A percentile compares a stretch with the other conserved stretches of the same genome.
These are phyloP conservation scores for Orthonychiurus folsomi DNA, from an alignment of 2,888 invertebrate genomes.

Conservation along the genomic window DNA sequence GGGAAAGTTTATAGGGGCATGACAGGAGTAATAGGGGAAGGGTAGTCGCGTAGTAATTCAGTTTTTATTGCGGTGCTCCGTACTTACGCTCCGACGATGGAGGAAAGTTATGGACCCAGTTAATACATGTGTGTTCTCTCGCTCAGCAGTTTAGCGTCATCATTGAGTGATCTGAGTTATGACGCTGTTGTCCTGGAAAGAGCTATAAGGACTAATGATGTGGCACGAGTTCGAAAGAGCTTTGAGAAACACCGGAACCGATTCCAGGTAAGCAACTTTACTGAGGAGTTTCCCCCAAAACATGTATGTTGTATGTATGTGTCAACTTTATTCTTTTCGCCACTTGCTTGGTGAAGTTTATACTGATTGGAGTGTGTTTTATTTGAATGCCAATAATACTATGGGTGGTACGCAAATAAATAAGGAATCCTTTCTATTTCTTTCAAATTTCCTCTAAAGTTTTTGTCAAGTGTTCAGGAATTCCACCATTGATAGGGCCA, in stretches of 20 bases:
- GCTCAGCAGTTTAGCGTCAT: constrained; percentile 45
- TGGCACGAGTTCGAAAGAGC: constrained; percentile 47
- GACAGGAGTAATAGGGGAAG: background rate
- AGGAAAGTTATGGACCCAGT: background rate
- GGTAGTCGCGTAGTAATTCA: background rate
- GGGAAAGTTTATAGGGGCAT: background rate
- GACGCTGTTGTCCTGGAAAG: constrained; percentile 49
- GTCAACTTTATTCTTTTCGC: no score
- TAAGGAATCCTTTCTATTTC: no score
- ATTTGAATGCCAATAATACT: no score
- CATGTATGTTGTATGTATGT: no score
- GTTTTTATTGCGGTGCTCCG: background rate
- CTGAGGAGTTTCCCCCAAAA: no score
- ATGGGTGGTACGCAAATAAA: no score
- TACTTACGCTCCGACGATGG: background rate
- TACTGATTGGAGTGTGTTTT: no score
- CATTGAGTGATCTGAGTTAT: constrained; percentile 46
- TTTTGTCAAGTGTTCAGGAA: no score
- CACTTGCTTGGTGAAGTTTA: no score
- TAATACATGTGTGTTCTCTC: background rate
- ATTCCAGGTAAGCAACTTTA: constrained; percentile 44
- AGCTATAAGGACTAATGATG: constrained; percentile 50
- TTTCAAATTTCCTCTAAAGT: no score
- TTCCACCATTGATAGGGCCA: no score
- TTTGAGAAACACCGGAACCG: constrained; percentile 50